These are phyloP conservation scores for Parelbella ahira DNA, from an alignment of 2,888 invertebrate species.

Conservation along the genomic window DNA sequence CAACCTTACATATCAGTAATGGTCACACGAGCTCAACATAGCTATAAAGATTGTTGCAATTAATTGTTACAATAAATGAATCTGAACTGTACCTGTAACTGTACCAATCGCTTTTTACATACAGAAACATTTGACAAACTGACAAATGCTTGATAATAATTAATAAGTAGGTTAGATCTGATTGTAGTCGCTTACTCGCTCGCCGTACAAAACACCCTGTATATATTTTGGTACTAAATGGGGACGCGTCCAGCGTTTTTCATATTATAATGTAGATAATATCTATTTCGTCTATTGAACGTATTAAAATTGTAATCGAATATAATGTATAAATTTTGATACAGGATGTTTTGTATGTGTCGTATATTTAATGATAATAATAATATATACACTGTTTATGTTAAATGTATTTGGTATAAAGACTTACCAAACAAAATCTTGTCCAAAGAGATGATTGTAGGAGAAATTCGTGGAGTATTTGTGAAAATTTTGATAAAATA, in stretches of 20 bases:
- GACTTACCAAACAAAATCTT: conserved; percentile 59
- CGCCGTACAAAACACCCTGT: conserved; percentile 9
- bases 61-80: too few species aligned
- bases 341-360: conserved; percentile 17
- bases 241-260: too few species aligned
- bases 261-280: too few species aligned
- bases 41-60: too few species aligned
- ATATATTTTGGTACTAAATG: background rate
- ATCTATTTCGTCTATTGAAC: too few species aligned
- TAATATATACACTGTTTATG: conserved; percentile 24
- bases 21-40: too few species aligned
- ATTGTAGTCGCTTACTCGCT: conserved; percentile 14
- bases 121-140: background rate
- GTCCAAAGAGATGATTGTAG: conserved; percentile 67
- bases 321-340: background rate
- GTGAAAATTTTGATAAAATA: conserved; percentile 45
- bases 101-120: too few species aligned
- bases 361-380: background rate
- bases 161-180: conserved; percentile 16
- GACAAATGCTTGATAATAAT: conserved; percentile 4
- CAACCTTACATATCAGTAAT: too few species aligned
- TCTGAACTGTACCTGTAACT: too few species aligned
- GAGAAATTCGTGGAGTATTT: conserved; percentile 25
- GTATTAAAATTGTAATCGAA: background rate
- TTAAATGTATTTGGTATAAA: conserved; percentile 38